Base-by-base conservation (phyloP, 2,113 vertebrate genomes). In the Atrichornis clamosus region DNA sequence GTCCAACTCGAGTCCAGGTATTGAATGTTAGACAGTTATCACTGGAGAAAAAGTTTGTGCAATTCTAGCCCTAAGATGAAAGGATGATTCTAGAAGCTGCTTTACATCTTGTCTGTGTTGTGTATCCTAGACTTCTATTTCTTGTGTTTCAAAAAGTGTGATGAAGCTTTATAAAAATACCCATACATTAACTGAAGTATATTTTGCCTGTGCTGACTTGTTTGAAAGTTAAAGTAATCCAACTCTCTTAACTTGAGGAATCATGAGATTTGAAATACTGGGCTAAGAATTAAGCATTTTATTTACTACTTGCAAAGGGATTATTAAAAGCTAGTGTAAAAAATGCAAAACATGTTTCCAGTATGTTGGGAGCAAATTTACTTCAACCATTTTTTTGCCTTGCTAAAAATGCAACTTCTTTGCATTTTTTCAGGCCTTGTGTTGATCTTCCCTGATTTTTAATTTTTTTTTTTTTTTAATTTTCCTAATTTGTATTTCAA, bases 271-370 rank as follows among this genome's bases (percentile, higher is more conserved):
- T 88, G 21, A 65, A 63, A n/a, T 49, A 49, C 6, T 59, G 22
- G 11, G 11, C 12, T 82, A 68, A 30, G 33, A 73, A 81, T 52
- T 15, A 35, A 22, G 20, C 49, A 8, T 47, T 69, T 23, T 7
- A 39, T 58, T 63, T 73, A 33, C 10, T 67, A 41, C 30, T 53
- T 46, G 24, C 15, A 39, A 56, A 28, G 74, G 44, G 16, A 11
- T 81, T 88, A 92, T 62, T 56, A 46, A 87, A 85, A 70, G 30
- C 21, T 24, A 33, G 3, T 13, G 30, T 94, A 33, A 58, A 76
- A 74, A 32, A 44, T 0, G 3, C 10, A 52, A 56, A 73, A 11
- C 11, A 10, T 41, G 9, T 5, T 72, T 6, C 24, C 1, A 3
- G 7, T 64, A 15, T 9, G 2, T 21, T 82, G 4, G 20, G 37